phyloP scores from a whole-genome alignment of 2,113 vertebrate species.

The Sinocyclocheilus anshuiensis region DNA sequence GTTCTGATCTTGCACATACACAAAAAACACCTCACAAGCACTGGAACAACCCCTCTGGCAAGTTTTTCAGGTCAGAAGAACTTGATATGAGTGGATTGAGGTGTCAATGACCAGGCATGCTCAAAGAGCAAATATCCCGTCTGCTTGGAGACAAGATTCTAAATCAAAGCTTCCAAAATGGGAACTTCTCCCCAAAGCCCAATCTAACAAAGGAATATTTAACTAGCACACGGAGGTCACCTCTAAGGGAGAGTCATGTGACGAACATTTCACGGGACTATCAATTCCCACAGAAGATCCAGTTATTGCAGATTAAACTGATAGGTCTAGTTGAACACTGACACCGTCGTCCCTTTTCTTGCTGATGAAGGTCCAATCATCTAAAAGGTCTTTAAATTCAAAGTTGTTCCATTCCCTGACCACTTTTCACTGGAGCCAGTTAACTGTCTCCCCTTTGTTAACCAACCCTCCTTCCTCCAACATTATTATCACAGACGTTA shows the following conservation, averaged over 20 bases:
- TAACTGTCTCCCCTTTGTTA: background rate
- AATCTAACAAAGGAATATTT: conserved; percentile 37
- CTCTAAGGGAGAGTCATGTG: conserved; percentile 37
- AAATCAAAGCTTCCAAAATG: conserved; percentile 47
- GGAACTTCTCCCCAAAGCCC: conserved; percentile 40
- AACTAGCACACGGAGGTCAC: conserved; percentile 24
- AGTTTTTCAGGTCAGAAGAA: conserved; percentile 63
- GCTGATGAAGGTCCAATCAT: background rate
- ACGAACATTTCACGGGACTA: conserved; percentile 22
- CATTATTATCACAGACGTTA: background rate
- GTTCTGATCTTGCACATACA: too few species aligned
- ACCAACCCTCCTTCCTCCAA: background rate
- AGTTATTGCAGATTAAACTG: background rate
- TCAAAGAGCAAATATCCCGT: conserved; percentile 17
- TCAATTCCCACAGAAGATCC: background rate
- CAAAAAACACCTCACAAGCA: background rate
- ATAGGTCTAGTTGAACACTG: background rate
- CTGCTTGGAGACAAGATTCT: conserved; percentile 32
- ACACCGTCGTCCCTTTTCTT: background rate
- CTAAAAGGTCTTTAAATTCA: background rate
- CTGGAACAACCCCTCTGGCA: conserved; percentile 43
- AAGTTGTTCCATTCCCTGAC: background rate
- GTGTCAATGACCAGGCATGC: background rate
- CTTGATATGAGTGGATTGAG: conserved; percentile 35
- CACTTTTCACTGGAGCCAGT: background rate